Evolutionary conservation across 1,140 invertebrate genomes (phyloP), one percentile per base, ranked within the genome.

Genomic region (Drosophila repleta): DNA sequence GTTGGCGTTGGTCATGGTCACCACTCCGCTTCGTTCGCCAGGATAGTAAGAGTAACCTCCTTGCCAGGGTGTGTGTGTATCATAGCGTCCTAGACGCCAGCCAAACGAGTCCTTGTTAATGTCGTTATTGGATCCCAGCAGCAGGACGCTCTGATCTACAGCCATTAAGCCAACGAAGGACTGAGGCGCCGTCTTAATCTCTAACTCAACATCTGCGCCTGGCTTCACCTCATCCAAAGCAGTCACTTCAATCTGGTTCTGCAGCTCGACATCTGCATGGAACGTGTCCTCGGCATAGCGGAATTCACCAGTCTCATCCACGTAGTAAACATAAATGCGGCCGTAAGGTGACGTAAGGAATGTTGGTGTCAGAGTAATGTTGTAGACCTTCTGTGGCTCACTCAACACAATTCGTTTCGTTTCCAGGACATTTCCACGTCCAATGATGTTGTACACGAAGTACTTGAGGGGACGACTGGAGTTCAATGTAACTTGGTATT

Each of bases 111-210:
- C 61, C 51, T 83, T 66, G 32, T 29, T 73, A 11, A 91, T 43
- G 32, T 91, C 90, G 29, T 91, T 90, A 20, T 78, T 82, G 43
- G 7, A 46, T 32, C 81, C 84, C 11, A 98, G 92, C 1, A 97
- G 83, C 0, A 96, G 85, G 0, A 97, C 96, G 92, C 96, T 96
- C 91, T 98, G 96, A 92, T 99, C 97, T 3, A 99, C 94, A 1
- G 90, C 97, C 61, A 97, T 91, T 4, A 99, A 90, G 37, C 96
- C 96, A 51, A 99, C 95, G 72, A 95, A 96, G 0, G 97, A 98
- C 88, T 97, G 95, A 0, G 97, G 96, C 84, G 95, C 95, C 0
- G 97, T 95, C 46, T 93, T 93, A 4, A 98, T 94, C 3, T 93
- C 93, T 0, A 98, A 91, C 74, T 95, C 94, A 3, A 98, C 94